A percentile compares a stretch with the other conserved stretches of the same genome.
Conservation (phyloP, 2,888 invertebrate species). For the Macrosiphum euphorbiae region DNA sequence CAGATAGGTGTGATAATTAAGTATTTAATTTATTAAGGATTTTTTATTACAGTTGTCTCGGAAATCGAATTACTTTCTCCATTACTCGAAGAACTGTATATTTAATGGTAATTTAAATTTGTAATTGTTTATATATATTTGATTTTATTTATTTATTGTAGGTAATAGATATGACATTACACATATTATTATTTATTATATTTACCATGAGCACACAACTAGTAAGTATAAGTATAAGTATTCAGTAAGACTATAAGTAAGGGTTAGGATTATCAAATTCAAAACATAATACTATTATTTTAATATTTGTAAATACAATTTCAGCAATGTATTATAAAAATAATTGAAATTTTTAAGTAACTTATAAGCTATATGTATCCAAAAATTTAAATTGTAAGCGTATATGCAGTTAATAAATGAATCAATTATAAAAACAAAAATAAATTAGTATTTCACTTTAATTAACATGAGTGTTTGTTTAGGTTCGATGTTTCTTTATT, state of each 20-base stretch:
- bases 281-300: neutral
- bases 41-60: neutral
- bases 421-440: neutral
- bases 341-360: neutral
- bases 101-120: neutral
- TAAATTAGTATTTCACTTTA: neutral
- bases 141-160: neutral
- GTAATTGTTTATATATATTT: neutral
- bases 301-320: neutral
- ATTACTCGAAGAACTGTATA: neutral
- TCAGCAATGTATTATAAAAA: neutral
- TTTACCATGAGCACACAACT: neutral
- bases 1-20: neutral
- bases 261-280: neutral
- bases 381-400: neutral
- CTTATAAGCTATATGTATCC: neutral
- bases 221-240: neutral
- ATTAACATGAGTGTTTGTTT: too few relatives aligned
- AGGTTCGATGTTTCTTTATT: too few relatives aligned
- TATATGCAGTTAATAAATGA: neutral
- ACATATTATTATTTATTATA: neutral
- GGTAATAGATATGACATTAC: neutral
- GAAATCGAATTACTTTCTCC: conserved; percentile 11
- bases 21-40: neutral
- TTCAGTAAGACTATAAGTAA: neutral